Conservation (phyloP, 2,888 invertebrate species). For the Hydraecia micacea region DNA sequence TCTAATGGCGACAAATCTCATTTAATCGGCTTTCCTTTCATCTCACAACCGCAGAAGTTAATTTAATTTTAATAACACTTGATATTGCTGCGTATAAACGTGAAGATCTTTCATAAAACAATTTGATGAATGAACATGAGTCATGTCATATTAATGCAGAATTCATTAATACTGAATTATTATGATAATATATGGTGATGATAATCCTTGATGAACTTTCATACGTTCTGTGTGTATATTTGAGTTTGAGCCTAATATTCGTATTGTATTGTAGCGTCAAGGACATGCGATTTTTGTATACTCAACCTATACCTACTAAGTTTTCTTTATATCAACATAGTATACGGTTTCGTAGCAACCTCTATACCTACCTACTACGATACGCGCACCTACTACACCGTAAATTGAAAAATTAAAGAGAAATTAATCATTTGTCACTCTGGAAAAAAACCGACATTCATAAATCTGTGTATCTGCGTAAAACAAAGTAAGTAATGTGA, state of each 20-base stretch:
- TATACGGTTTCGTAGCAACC: background rate
- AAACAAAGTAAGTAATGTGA: slow-evolving; percentile 34
- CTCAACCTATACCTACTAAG: background rate
- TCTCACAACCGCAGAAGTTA: slow-evolving; percentile 52
- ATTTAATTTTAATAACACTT: slow-evolving; percentile 42
- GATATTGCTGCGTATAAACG: background rate
- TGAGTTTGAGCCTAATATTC: background rate
- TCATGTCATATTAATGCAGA: slow-evolving; percentile 31
- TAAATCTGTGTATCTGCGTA: slow-evolving; percentile 30
- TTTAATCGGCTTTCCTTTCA: slow-evolving; percentile 48
- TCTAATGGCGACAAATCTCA: slow-evolving; percentile 45
- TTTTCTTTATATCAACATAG: background rate
- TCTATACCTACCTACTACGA: background rate
- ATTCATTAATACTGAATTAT: slow-evolving; percentile 34
- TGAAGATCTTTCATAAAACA: slow-evolving; percentile 16
- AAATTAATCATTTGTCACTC: slow-evolving; percentile 20
- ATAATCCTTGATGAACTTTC: slow-evolving; percentile 13
- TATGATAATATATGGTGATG: slow-evolving; percentile 51
- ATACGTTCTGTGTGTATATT: background rate
- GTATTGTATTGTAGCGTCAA: slow-evolving; percentile 18
- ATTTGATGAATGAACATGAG: slow-evolving; percentile 49
- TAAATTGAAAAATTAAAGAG: background rate
- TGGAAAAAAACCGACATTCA: slow-evolving; percentile 30
- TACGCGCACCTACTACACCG: background rate
- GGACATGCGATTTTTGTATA: slow-evolving; percentile 10